Base-by-base conservation (phyloP, 2,888 invertebrate species). In the Entomobrya multifasciata region DNA sequence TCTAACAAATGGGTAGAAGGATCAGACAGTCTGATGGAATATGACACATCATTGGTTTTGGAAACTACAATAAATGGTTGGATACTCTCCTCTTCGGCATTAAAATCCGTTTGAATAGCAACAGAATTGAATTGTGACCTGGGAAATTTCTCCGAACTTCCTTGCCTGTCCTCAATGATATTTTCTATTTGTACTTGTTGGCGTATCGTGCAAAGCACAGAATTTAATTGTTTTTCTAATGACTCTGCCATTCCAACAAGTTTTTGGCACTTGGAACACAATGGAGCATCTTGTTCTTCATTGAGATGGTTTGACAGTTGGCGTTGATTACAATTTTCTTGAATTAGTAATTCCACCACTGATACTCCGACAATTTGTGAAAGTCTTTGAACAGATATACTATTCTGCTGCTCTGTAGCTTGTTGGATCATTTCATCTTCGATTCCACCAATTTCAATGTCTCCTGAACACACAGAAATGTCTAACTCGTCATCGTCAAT, bases 381-480 rank as follows among this genome's bases (percentile, higher is more conserved):
- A 0, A 90, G 79, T 25, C 87, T 74, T 0, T 27, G 55, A 0
- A 88, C 13, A 4, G 84, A 82, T 6, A 90, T 82, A 20, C 65
- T 10, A 20, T 44, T 30, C 15, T 87, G 77, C 10, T 86, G 67
- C n/a, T 67, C 67, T n/a, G 80, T 22, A 1, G n/a, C 86, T 6
- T 78, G 84, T 13, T 86, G 86, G n/a, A 88, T 88, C 80, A 90
- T 87, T 82, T 90, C 90, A 55, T 90, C 90, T 78, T 90, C 90
- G 27, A 90, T 90, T 0, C 90, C 90, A 41, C 90, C 90, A 76
- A 90, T 90, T 49, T 90, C 90, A 65, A 90, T 90, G 65, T 90
- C 90, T 5, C 88, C 90, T n/a, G 90, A 90, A 5, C 90, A 90
- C 1, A 90, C 89, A 5, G 89, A 87, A 25, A 90, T 89, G 30